These are phyloP conservation scores for Micromussa lordhowensis DNA, from an alignment of 92 coral and sea anemone genomes.

Conservation along the genomic window DNA sequence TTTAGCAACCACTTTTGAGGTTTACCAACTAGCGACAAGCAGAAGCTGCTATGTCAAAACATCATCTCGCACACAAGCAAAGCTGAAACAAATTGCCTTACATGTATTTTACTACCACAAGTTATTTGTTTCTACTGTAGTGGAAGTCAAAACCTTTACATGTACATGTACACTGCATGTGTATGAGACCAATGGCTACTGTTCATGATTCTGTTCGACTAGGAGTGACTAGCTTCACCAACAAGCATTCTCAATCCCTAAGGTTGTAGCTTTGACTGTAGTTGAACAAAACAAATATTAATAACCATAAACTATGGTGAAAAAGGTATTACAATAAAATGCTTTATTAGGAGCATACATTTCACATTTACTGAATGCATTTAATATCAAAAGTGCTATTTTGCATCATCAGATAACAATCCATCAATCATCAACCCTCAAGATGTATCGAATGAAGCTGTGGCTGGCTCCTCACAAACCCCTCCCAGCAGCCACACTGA, in stretches of 20 bases:
- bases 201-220: constrained; percentile 54
- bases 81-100: constrained; percentile 34
- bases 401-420: constrained; percentile 52
- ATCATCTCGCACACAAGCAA: constrained; percentile 38
- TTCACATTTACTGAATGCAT: constrained; percentile 29
- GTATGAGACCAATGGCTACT: constrained; percentile 45
- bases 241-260: neutral
- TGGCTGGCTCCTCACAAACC: constrained; percentile 47
- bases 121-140: constrained; percentile 50
- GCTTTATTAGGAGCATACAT: constrained; percentile 41
- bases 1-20: no score
- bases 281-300: constrained; percentile 42
- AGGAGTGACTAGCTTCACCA: constrained; percentile 39
- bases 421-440: constrained; percentile 26
- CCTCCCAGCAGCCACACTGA: constrained; percentile 60
- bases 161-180: no score
- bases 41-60: constrained; percentile 49
- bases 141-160: constrained; percentile 52
- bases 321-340: constrained; percentile 35
- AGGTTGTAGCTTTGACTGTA: neutral
- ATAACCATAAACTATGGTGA: constrained; percentile 40
- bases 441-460: constrained; percentile 37
- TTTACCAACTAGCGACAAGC: constrained; percentile 37
- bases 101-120: constrained; percentile 49
- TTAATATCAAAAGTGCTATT: constrained; percentile 21